phyloP scores from a whole-genome alignment of 2,888 invertebrate species.

The Phragmatobia fuliginosa region DNA sequence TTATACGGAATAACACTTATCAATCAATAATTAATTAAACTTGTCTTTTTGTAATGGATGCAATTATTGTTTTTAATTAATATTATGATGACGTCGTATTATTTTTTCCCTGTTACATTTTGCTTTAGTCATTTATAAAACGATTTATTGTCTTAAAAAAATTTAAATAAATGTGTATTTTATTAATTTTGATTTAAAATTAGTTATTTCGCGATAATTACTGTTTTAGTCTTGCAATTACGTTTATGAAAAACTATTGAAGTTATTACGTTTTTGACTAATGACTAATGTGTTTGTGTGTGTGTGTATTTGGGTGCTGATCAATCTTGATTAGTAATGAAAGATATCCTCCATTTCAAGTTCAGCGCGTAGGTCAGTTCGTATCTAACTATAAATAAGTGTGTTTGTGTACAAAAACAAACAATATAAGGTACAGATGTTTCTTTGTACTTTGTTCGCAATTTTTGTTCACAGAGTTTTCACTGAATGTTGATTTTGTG shows the following conservation, averaged over 20 bases:
- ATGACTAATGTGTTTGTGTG: conserved; percentile 28
- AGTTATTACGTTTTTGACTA: not conserved
- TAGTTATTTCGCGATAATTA: not conserved
- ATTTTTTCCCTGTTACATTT: not conserved
- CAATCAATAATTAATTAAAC: not conserved
- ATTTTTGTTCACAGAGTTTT: not conserved
- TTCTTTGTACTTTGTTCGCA: conserved; percentile 5
- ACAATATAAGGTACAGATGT: conserved; percentile 1
- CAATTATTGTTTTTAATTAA: not conserved
- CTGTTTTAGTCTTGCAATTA: not conserved
- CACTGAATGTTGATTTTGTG: not conserved
- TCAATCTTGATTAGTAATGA: conserved; percentile 44
- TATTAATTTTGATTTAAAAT: not conserved
- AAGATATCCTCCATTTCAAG: conserved; percentile 44
- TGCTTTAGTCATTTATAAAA: not conserved
- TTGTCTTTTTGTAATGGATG: not conserved
- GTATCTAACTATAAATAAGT: conserved; percentile 15
- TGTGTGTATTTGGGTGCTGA: conserved; percentile 33
- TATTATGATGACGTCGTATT: not conserved
- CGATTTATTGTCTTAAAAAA: not conserved
- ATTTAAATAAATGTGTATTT: not conserved
- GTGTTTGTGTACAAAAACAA: conserved; percentile 15
- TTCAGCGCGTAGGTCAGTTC: conserved; percentile 48
- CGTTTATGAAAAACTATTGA: not conserved
- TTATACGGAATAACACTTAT: not conserved